phyloP scores from a whole-genome alignment of 2,888 invertebrate genomes.

The Cepaea hortensis region DNA sequence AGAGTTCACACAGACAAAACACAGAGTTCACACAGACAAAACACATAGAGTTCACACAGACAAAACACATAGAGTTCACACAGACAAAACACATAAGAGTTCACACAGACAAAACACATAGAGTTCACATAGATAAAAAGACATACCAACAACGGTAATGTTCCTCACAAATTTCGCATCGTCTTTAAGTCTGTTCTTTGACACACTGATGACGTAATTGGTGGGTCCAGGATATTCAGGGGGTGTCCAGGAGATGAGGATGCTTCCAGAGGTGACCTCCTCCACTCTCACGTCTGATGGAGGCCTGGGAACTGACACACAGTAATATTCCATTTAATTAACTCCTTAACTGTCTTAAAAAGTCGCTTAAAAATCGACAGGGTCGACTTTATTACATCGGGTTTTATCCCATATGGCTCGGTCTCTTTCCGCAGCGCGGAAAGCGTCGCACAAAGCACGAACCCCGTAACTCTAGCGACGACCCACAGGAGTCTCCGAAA shows the following conservation, averaged over 20 bases:
- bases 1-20: no score
- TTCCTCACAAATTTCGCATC: background rate
- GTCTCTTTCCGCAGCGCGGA: no score
- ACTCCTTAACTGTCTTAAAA: no score
- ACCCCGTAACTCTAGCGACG: no score
- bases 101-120: background rate
- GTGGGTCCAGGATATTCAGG: slow-evolving; percentile 16
- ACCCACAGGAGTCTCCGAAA: no score
- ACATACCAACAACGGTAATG: background rate
- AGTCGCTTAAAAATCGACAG: no score
- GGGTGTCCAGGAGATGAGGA: background rate
- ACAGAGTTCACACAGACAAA: no score
- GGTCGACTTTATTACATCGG: no score
- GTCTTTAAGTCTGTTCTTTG: background rate
- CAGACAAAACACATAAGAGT: background rate
- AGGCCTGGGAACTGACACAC: background rate
- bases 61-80: background rate
- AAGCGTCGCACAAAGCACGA: no score
- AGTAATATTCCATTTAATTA: background rate
- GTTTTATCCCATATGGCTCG: no score
- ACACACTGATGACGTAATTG: background rate
- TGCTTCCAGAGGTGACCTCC: background rate
- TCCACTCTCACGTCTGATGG: background rate
- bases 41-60: no score
- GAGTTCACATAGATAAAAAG: no score